Base-by-base conservation (phyloP, 2,113 vertebrate genomes). In the Nestor notabilis region DNA sequence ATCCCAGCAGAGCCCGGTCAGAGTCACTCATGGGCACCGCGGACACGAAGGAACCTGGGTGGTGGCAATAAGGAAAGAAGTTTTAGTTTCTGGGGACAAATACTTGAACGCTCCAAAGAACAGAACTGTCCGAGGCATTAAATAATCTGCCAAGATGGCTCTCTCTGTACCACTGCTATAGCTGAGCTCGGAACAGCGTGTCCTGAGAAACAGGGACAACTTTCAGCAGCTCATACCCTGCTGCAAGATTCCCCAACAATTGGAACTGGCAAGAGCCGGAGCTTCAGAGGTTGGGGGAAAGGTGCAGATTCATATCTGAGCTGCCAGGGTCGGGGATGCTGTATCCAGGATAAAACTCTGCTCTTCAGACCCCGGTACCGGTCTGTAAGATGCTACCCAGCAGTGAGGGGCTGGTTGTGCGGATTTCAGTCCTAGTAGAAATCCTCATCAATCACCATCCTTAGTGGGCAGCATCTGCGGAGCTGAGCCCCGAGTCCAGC, bases 41-140 rank as follows among this genome's bases (percentile, higher is more conserved):
- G 27, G n/a, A 1, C 74, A n/a, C 13, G 10, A 39, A 76, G 35
- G 21, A 27, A 33, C 1, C 1, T 10, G 39, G 28, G 13, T 12
- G 8, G 5, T 25, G 31, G 10, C 37, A 20, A 25, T 29, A 46
- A 19, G 56, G 27, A 90, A 80, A 66, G 1, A 25, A 71, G 23
- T 8, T 68, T 50, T 58, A 17, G 11, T 55, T 95, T 92, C 27
- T 71, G 80, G 41, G 7, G 31, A 50, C 23, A 56, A 58, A 44
- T 4, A 29, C 7, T 70, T 53, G 66, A 49, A 20, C 11, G 1
- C 11, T 81, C 13, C 14, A 68, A 4, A 43, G 29, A 75, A 66
- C 1, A 6, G 44, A 41, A 14, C 33, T 29, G 24, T 18, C 16
- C 9, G 16, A 78, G 25, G 17, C 43, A 21, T 41, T 53, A 10